Base-by-base conservation (phyloP, 2,888 invertebrate genomes). In the Apamea monoglypha region DNA sequence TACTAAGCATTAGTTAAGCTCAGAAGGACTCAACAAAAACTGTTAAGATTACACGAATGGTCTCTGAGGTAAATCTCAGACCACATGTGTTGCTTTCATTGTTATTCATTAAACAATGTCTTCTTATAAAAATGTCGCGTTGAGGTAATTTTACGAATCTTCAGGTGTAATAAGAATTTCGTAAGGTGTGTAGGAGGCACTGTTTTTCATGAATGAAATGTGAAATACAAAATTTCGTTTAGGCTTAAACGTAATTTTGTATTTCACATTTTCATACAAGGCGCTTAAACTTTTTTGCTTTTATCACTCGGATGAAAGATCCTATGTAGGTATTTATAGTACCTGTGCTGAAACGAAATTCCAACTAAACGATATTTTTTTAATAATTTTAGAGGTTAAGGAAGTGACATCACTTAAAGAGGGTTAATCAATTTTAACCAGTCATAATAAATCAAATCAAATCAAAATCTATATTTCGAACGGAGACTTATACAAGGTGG, bases 21-120 rank as follows among this genome's bases (percentile, higher is more conserved):
- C 25, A 64, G 32, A 64, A 50, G 36, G 61, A 74, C 70, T 47
- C 47, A 64, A 78, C 74, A 80, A 85, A 85, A 81, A 76, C 76
- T 59, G 47, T 69, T 53, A 66, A 71, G 66, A 56, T 76, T 76
- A 76, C 53, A 64, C 36, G 18, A 76, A 29, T 76, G 44, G 64
- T 76, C 73, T 69, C 66, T 69, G 25, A 59, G 53, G 74, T 44
- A 67, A 67, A 74, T 74, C 59, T 76, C 47, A 56, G 64, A 80
- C 66, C 72, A 69, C 72, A 68, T 79, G 56, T 78, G 66, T 59
- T 72, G 63, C 32, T 61, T 29, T 21, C 10, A 64, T 68, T 76
- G 72, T 76, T 77, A 63, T 70, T 75, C 10, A 50, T 59, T 63
- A 53, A 21, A 53, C 32, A 25, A 76, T 50, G 29, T 40, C 16